Evolutionary conservation across 2,797 vertebrate species (phyloP), one percentile per base, ranked within the genome.

Genomic region (Pelochelys cantorii): DNA sequence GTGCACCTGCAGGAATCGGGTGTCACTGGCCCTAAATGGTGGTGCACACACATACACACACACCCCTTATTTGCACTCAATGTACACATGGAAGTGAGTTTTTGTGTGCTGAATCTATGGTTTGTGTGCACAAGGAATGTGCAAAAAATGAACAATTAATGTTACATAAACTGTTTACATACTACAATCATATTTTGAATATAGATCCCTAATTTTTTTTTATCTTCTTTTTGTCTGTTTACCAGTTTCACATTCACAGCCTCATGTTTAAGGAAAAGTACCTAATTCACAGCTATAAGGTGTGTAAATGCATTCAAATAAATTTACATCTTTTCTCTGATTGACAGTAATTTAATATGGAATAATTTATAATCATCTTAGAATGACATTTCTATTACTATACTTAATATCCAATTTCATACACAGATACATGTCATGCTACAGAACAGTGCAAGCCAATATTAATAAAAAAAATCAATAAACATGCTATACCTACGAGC

Each of bases 401-500:
- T 0, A 5, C 1, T 23, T 68, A 62, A 57, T 60, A 75, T 42
- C 10, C 85, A 56, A 42, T 85, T 95, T 90, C 75, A 31, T 11
- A 88, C 8, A 13, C 18, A 2, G 0, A 48, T 1, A 6, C 29
- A 52, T 11, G 37, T 5, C 31, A n/a, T 23, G 17, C 9, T 31
- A 87, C 34, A 71, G 34, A 48, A 80, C 0, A 60, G 1, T 1
- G 10, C 9, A 18, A 18, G 34, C 10, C 5, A 71, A 11, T 48
- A 68, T 53, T n/a, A 74, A 54, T n/a, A 74, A 13, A 11, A 15
- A 27, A 77, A 52, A 71, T 71, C n/a, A 86, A 55, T 56, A 77
- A 10, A 13, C 18, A 57, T 2, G 27, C 15, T 68, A 53, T 7
- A 68, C 2, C 2, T 14, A 0, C 3, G 75, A 74, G 3, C 2